These are phyloP conservation scores for Cataglyphis hispanica DNA, from an alignment of 1,140 invertebrate species.

Conservation along the genomic window DNA sequence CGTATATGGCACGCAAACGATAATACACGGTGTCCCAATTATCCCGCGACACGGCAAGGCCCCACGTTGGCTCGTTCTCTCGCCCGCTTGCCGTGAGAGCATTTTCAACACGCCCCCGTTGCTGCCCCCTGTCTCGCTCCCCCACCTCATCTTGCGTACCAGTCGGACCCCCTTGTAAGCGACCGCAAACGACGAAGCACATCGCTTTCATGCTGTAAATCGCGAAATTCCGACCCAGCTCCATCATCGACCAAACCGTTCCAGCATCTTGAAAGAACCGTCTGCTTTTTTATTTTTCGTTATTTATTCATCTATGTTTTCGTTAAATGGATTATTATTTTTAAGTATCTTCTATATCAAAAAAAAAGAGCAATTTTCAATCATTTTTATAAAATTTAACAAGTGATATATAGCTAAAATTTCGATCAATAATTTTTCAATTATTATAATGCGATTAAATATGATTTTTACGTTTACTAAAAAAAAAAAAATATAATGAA, in stretches of 20 bases:
- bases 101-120: constrained; percentile 81
- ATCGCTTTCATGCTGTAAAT: constrained; percentile 54
- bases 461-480: neutral
- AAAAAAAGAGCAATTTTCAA: neutral
- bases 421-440: neutral
- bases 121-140: constrained; percentile 39
- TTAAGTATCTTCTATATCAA: neutral
- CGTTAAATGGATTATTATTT: constrained; percentile 42
- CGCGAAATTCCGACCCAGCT: constrained; percentile 38
- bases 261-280: constrained; percentile 27
- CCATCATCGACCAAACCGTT: constrained; percentile 34
- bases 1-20: constrained; percentile 81
- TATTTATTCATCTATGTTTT: constrained; percentile 20
- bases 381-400: constrained; percentile 11
- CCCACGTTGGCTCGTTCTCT: constrained; percentile 56
- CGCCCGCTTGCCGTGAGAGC: constrained; percentile 76
- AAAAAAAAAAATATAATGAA: too few species aligned
- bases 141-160: constrained; percentile 1
- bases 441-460: neutral
- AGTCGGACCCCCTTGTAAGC: neutral
- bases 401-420: neutral
- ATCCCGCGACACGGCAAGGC: constrained; percentile 82
- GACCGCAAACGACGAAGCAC: constrained; percentile 28
- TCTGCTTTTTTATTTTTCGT: constrained; percentile 11
- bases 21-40: constrained; percentile 84